phyloP scores from a whole-genome alignment of 30 jellyfish, hydroid and myxozoan species.

The Aurelia aurita complex sp. Pacific region DNA sequence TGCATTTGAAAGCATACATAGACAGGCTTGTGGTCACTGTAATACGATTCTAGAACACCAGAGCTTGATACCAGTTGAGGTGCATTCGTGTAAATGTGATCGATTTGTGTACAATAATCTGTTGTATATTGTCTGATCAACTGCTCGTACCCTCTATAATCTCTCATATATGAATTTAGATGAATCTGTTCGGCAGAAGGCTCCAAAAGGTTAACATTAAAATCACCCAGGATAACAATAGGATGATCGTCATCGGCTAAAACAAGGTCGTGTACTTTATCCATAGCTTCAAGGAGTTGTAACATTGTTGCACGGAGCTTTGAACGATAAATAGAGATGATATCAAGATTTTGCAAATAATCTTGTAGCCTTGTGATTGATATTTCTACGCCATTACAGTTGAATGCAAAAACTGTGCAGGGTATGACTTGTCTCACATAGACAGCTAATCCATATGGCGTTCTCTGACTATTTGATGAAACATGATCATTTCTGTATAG shows the following conservation, averaged over 20 bases:
- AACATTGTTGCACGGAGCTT: not conserved
- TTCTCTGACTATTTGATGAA: not conserved
- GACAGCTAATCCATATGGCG: conserved; percentile 9
- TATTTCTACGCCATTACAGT: not conserved
- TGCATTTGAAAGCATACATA: not conserved
- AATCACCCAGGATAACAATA: conserved; percentile 23
- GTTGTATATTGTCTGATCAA: conserved; percentile 5
- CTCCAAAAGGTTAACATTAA: conserved; percentile 10
- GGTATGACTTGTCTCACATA: conserved; percentile 6
- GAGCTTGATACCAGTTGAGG: not conserved
- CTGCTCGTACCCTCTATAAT: not conserved
- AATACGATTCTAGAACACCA: conserved; percentile 32
- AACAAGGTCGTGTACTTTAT: not conserved
- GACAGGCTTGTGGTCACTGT: conserved; percentile 28
- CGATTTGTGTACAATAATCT: not conserved
- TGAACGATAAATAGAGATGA: not conserved
- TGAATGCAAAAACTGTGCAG: not conserved
- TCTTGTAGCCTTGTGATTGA: not conserved
- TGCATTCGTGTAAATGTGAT: conserved; percentile 12
- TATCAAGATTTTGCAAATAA: not conserved
- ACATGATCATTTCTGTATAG: conserved; percentile 25
- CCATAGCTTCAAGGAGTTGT: not conserved
- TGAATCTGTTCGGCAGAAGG: not conserved
- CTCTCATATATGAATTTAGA: not conserved
- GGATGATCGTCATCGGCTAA: not conserved